Evolutionary conservation across 1,140 invertebrate genomes (phyloP).

Genomic region (Drosophila melanica): DNA sequence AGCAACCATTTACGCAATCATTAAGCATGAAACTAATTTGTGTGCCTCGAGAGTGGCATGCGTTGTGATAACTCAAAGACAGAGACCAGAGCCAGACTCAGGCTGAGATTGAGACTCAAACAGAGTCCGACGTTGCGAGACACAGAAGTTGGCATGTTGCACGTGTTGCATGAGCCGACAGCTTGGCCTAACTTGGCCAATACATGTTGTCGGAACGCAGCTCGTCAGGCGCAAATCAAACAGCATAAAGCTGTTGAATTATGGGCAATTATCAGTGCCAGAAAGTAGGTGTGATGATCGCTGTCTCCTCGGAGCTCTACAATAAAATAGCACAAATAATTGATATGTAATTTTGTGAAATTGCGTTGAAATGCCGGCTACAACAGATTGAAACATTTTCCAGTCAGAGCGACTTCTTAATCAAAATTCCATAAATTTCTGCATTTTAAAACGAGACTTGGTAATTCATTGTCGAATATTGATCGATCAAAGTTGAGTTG

Average conservation of each 20-base stretch:
- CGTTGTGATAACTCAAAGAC: constrained; percentile 44
- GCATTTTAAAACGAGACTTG: constrained; percentile 35
- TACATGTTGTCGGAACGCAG: constrained; percentile 33
- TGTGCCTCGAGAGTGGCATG: constrained; percentile 57
- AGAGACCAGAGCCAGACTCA: not conserved
- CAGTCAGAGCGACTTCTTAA: constrained; percentile 45
- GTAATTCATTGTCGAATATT: not conserved
- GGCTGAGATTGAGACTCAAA: not conserved
- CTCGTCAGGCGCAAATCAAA: constrained; percentile 27
- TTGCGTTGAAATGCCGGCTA: constrained; percentile 19
- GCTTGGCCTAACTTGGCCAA: constrained; percentile 24
- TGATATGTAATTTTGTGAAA: constrained; percentile 76
- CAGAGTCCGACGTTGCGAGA: constrained; percentile 15
- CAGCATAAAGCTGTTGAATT: constrained; percentile 79
- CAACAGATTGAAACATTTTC: constrained; percentile 61
- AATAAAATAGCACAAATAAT: constrained; percentile 78
- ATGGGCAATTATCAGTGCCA: constrained; percentile 74
- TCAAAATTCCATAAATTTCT: constrained; percentile 78
- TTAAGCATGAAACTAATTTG: constrained; percentile 80
- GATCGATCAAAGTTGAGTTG: constrained; percentile 30
- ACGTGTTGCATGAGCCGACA: constrained; percentile 49
- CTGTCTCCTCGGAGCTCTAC: constrained; percentile 49
- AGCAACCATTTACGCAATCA: constrained; percentile 80
- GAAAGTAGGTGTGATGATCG: constrained; percentile 79
- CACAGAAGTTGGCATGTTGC: constrained; percentile 68